Evolutionary conservation across 2,797 vertebrate species (phyloP).

Genomic region (Odontamblyopus rebecca): DNA sequence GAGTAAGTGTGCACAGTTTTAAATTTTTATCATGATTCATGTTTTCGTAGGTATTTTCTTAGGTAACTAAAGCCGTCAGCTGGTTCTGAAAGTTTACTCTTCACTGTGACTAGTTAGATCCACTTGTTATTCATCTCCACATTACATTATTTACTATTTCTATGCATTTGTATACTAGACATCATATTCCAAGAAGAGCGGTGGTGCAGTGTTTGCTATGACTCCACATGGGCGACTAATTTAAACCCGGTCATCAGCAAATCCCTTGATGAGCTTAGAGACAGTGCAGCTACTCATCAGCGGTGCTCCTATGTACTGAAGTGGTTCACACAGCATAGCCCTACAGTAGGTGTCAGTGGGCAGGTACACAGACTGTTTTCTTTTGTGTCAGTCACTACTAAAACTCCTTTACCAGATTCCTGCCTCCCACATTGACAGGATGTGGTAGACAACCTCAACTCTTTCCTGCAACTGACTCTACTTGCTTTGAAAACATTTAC

Average conservation of each 20-base stretch:
- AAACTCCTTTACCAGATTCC: background rate
- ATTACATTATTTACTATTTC: background rate
- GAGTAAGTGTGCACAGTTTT: too few relatives aligned
- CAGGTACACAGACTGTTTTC: slow-evolving; percentile 9
- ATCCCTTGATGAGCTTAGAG: slow-evolving; percentile 69
- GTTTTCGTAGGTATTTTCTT: too few relatives aligned
- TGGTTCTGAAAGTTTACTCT: too few relatives aligned
- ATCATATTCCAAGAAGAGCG: background rate
- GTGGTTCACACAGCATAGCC: slow-evolving; percentile 20
- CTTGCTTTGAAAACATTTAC: background rate
- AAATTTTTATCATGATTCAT: too few relatives aligned
- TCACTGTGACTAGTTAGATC: too few relatives aligned
- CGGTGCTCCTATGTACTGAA: slow-evolving; percentile 36
- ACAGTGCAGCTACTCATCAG: slow-evolving; percentile 38
- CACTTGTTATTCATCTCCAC: background rate
- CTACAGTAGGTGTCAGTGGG: slow-evolving; percentile 23
- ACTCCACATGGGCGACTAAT: slow-evolving; percentile 40
- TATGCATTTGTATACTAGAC: background rate
- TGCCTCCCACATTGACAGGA: slow-evolving; percentile 1
- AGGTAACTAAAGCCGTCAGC: too few relatives aligned
- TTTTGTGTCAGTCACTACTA: slow-evolving; percentile 15
- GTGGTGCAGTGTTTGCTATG: slow-evolving; percentile 28
- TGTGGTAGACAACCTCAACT: slow-evolving; percentile 6
- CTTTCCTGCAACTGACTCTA: background rate
- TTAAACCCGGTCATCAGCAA: slow-evolving; percentile 58